Base-by-base conservation (phyloP, 2,797 vertebrate species). In the Etheostoma perlongum region DNA sequence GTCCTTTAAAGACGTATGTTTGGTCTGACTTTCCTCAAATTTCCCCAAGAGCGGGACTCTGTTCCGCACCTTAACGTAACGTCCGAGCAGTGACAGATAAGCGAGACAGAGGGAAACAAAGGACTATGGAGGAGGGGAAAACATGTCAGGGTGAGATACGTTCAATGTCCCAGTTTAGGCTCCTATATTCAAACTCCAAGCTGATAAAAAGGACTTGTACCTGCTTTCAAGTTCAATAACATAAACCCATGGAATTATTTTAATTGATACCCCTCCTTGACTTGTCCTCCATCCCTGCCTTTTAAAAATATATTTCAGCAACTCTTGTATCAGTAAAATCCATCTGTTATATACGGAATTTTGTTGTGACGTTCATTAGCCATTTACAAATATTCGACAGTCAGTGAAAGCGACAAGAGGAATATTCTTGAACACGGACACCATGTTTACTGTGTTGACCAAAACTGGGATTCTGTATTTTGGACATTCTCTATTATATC, bases 41-140 rank as follows among this genome's bases (percentile, higher is more conserved):
- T 67, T 67, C 86, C 78, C 82, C 76, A 87, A 65, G 69, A 84
- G 74, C 61, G 61, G 85, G 84, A 87, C 82, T 73, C 21, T 67
- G 74, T 33, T 85, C 78, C 62, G 64, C 74, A 87, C 76, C 87
- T 86, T 61, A 60, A 75, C 77, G 58, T 69, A 59, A 68, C 59
- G 80, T 62, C 87, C 78, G 87, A 85, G 83, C 77, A 86, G 76
- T 87, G 84, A 67, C 63, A 46, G 74, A 47, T 19, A 11, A 66
- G 48, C 58, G 83, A 67, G 85, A 78, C 54, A 77, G 87, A 81
- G 65, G 68, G 82, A 86, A 83, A 86, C 74, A 30, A 91, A 76
- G 68, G 85, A 73, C 78, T 52, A 57, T 71, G 81, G 86, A 89
- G 89, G 85, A 83, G 85, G 89, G 83, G 77, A 30, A 14, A 86